These are phyloP conservation scores for Sinopyrophorus schimmeli DNA, from an alignment of 2,888 invertebrate species.

Conservation along the genomic window DNA sequence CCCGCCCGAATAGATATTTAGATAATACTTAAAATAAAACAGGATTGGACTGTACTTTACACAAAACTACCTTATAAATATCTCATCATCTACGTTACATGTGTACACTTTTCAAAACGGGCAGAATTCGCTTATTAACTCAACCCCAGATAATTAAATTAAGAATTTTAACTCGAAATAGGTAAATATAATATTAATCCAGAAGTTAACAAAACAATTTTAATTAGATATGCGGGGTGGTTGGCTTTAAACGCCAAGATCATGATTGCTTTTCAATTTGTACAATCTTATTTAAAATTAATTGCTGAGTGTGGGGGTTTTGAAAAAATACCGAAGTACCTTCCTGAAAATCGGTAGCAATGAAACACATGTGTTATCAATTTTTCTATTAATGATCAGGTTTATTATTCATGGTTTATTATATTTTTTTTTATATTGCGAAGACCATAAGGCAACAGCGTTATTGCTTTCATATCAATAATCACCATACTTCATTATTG, in stretches of 20 bases:
- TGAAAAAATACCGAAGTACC: too few relatives aligned
- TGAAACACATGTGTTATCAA: conserved; percentile 6
- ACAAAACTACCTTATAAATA: too few relatives aligned
- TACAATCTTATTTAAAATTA: too few relatives aligned
- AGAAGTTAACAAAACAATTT: too few relatives aligned
- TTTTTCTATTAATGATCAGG: not conserved
- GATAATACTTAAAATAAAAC: conserved; percentile 37
- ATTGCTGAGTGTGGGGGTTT: too few relatives aligned
- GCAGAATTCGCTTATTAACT: too few relatives aligned
- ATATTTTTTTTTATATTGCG: conserved; percentile 8
- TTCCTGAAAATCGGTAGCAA: conserved; percentile 10
- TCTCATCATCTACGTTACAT: not conserved
- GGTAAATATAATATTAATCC: too few relatives aligned
- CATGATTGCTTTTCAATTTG: too few relatives aligned
- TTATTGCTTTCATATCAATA: conserved; percentile 8
- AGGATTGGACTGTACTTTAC: conserved; percentile 32
- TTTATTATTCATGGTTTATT: conserved; percentile 15
- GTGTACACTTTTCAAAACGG: not conserved
- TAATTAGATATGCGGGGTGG: too few relatives aligned
- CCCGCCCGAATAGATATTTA: conserved; percentile 46
- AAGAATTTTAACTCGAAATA: too few relatives aligned
- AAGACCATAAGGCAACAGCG: conserved; percentile 1
- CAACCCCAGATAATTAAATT: too few relatives aligned
- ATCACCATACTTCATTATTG: conserved; percentile 10
- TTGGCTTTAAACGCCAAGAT: too few relatives aligned